Percentiles rank a stretch among this genome's conserved stretches.
phyloP scores from a whole-genome alignment of 2,113 vertebrate species.

The Boleophthalmus pectinirostris region DNA sequence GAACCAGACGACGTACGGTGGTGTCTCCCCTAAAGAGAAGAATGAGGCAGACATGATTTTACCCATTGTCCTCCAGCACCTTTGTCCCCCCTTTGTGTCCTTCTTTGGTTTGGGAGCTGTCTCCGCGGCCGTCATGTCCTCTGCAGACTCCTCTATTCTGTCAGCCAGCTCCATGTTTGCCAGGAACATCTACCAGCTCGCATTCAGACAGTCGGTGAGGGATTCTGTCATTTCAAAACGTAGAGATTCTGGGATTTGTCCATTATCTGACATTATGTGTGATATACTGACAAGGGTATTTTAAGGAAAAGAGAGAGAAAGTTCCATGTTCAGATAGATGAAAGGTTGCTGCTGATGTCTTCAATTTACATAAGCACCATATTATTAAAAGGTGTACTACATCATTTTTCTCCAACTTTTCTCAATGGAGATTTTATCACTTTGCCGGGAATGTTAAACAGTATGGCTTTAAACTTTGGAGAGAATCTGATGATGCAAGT shows the following conservation, averaged over 20 bases:
- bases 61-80: constrained; percentile 93
- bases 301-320: background rate
- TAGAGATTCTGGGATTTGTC: background rate
- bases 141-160: constrained; percentile 96
- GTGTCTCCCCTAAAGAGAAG: constrained; percentile 79
- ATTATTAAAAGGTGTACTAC: no score
- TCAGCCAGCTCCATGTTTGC: constrained; percentile 99
- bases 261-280: background rate
- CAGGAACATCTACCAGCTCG: constrained; percentile 95
- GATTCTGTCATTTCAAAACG: background rate
- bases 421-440: background rate
- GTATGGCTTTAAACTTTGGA: background rate
- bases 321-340: no score
- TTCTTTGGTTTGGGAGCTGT: constrained; percentile 96
- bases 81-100: constrained; percentile 91
- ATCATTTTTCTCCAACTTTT: no score
- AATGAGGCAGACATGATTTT: constrained; percentile 95
- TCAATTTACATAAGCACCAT: no score
- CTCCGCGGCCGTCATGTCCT: constrained; percentile 98
- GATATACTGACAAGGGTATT: background rate
- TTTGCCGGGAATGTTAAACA: background rate
- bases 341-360: no score
- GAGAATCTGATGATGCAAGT: background rate
- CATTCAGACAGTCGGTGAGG: constrained; percentile 94
- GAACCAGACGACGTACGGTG: constrained; percentile 90